These are phyloP conservation scores for Cheilosia vernalis DNA, from an alignment of 2,888 invertebrate genomes.

Conservation along the genomic window DNA sequence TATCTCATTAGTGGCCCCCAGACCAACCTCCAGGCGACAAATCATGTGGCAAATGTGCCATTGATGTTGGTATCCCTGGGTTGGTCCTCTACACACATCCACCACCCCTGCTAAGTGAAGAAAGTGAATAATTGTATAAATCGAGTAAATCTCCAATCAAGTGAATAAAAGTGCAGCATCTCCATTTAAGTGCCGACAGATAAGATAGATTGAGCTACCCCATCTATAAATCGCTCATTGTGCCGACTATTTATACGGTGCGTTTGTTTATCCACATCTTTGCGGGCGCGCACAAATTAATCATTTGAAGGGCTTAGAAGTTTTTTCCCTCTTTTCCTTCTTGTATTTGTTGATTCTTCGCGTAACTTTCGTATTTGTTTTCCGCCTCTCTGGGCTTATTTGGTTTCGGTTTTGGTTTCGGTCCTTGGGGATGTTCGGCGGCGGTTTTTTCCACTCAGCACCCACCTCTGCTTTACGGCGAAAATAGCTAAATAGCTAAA, in stretches of 20 bases:
- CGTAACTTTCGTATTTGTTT: slow-evolving; percentile 23
- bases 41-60: slow-evolving; percentile 36
- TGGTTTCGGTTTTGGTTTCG: neutral
- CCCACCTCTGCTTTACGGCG: neutral
- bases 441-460: neutral
- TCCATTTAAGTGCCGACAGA: slow-evolving; percentile 15
- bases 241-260: slow-evolving; percentile 5
- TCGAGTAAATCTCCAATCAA: neutral
- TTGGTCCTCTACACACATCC: neutral
- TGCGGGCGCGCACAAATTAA: slow-evolving; percentile 14
- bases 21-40: neutral
- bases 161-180: slow-evolving; percentile 38
- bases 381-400: neutral
- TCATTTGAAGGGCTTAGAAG: slow-evolving; percentile 10
- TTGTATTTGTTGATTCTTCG: slow-evolving; percentile 8
- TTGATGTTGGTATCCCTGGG: slow-evolving; percentile 13
- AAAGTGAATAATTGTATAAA: neutral
- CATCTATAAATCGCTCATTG: slow-evolving; percentile 24
- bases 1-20: slow-evolving; percentile 7
- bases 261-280: slow-evolving; percentile 6
- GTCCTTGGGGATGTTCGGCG: neutral
- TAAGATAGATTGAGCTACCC: slow-evolving; percentile 10
- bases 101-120: neutral
- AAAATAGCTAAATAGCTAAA: slow-evolving; percentile 21
- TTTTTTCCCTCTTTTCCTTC: neutral